A percentile compares a stretch with the other conserved stretches of the same genome.
Evolutionary conservation across 2,888 invertebrate species (phyloP).

Genomic region (Volucella zonaria): DNA sequence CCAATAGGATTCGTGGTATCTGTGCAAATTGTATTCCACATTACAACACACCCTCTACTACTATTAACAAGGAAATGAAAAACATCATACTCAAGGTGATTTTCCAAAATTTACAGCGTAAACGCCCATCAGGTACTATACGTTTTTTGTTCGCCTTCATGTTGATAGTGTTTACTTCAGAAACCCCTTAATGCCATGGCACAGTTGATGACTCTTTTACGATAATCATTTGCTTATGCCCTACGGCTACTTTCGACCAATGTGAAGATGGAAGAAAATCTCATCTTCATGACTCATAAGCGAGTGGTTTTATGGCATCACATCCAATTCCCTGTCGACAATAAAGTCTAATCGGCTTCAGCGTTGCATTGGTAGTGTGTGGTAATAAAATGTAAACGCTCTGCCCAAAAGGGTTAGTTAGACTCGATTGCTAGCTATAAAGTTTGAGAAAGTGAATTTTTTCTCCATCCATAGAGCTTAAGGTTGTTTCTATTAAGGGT

Average conservation of each 20-base stretch:
- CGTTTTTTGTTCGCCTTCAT: background rate
- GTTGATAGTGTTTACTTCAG: conserved; percentile 29
- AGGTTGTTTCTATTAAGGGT: background rate
- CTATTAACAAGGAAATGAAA: no score
- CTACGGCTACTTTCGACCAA: conserved; percentile 16
- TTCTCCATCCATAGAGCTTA: background rate
- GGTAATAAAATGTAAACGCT: conserved; percentile 25
- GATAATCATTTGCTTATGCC: conserved; percentile 47
- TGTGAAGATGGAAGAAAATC: conserved; percentile 48
- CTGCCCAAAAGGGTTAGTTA: conserved; percentile 30
- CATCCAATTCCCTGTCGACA: conserved; percentile 54
- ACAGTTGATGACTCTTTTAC: conserved; percentile 42
- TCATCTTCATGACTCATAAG: conserved; percentile 60
- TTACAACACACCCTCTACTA: no score
- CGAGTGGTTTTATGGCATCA: conserved; percentile 53
- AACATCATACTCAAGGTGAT: no score
- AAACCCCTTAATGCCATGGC: conserved; percentile 16
- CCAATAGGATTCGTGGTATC: no score
- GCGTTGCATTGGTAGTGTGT: conserved; percentile 7
- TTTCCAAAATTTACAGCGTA: background rate
- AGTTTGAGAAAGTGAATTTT: conserved; percentile 21
- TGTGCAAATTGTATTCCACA: no score
- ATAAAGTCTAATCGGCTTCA: conserved; percentile 53
- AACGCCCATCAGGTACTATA: background rate
- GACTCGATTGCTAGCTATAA: conserved; percentile 20